Evolutionary conservation across 2,888 invertebrate species (phyloP).

Genomic region (Tridacna crocea): DNA sequence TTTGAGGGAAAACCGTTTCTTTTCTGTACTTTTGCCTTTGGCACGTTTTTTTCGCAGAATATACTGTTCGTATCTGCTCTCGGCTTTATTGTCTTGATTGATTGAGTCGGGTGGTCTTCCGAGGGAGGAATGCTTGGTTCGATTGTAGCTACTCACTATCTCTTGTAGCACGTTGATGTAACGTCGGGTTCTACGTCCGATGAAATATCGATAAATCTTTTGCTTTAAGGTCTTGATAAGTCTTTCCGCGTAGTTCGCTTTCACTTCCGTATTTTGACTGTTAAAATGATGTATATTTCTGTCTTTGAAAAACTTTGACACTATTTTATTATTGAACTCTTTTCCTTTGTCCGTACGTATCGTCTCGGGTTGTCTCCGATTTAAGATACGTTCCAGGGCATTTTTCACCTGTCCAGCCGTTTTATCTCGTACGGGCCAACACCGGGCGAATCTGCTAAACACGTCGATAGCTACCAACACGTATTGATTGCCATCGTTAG

Average conservation of each 20-base stretch:
- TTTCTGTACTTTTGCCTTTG: no score
- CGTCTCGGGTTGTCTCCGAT: conserved; percentile 31
- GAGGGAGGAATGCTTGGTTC: conserved; percentile 36
- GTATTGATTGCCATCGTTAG: conserved; percentile 38
- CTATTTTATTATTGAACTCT: conserved; percentile 35
- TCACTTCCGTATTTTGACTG: conserved; percentile 33
- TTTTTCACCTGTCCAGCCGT: background rate
- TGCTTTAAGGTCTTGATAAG: conserved; percentile 37
- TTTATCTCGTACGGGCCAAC: background rate
- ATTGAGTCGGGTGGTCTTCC: conserved; percentile 33
- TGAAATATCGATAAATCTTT: conserved; percentile 28
- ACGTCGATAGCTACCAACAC: conserved; percentile 19
- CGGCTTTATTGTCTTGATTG: conserved; percentile 20
- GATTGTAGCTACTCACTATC: conserved; percentile 40
- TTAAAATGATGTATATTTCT: conserved; percentile 30
- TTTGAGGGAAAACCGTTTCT: conserved; percentile 21
- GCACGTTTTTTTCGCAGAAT: conserved; percentile 1
- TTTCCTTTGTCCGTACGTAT: conserved; percentile 35
- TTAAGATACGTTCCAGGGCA: background rate
- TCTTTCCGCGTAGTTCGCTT: conserved; percentile 42
- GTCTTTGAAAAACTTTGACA: conserved; percentile 21
- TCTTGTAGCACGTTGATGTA: conserved; percentile 34
- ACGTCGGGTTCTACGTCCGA: no score
- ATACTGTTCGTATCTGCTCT: conserved; percentile 33
- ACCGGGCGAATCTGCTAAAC: conserved; percentile 11